A percentile compares a stretch with the other conserved stretches of the same genome.
Conservation (phyloP, 2,888 invertebrate species). For the Ophion slaviceki region DNA sequence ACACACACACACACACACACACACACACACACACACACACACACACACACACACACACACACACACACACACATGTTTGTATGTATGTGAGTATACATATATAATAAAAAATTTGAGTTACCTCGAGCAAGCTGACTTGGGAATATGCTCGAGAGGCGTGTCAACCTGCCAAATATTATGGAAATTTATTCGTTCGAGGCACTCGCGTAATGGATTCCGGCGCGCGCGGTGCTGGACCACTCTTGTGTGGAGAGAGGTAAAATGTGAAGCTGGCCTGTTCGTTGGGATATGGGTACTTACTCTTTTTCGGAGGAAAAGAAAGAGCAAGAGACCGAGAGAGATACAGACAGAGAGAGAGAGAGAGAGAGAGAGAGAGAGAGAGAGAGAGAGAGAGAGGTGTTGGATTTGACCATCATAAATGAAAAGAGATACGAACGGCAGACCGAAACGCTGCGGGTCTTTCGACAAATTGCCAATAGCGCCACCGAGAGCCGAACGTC, state of each 20-base stretch:
- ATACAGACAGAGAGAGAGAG: constrained; percentile 1
- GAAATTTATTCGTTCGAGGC: constrained; percentile 79
- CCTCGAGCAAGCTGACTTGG: constrained; percentile 72
- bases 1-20: too few species aligned
- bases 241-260: constrained; percentile 29
- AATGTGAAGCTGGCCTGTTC: constrained; percentile 36
- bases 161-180: constrained; percentile 82
- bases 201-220: constrained; percentile 71
- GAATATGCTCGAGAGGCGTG: constrained; percentile 75
- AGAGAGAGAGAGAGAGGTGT: constrained; percentile 16
- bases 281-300: constrained; percentile 39
- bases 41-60: too few species aligned
- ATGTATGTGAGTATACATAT: background rate
- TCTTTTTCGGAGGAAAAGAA: constrained; percentile 9
- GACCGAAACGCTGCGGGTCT: background rate
- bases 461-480: background rate
- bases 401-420: constrained; percentile 9
- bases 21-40: too few species aligned
- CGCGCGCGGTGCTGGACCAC: constrained; percentile 45
- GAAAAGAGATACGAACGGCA: background rate
- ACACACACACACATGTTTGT: background rate
- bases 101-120: constrained; percentile 26
- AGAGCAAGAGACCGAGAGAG: background rate
- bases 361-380: constrained; percentile 4
- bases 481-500: background rate